A percentile compares a stretch with the other conserved stretches of the same genome.
Conservation (phyloP, 2,113 vertebrate genomes). For the Lagopus leucura region DNA sequence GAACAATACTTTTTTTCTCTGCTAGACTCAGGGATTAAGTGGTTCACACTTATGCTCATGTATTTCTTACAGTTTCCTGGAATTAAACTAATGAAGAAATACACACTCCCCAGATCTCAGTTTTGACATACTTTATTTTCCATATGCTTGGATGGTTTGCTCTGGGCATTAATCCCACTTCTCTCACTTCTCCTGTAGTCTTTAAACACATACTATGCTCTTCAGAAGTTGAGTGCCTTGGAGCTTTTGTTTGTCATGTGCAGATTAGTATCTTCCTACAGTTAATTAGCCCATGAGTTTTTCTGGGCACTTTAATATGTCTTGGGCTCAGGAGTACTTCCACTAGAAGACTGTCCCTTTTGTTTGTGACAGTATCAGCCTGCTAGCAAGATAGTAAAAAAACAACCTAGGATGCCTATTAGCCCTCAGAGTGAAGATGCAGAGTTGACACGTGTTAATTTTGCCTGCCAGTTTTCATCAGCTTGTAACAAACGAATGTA, state of each 20-base stretch:
- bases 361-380: constrained; percentile 21
- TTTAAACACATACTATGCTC: not conserved
- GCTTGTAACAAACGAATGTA: constrained; percentile 18
- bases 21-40: not conserved
- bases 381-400: constrained; percentile 28
- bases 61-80: not conserved
- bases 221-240: not conserved
- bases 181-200: not conserved
- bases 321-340: not conserved
- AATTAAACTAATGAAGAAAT: not conserved
- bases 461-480: constrained; percentile 62
- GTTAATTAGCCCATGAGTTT: constrained; percentile 13
- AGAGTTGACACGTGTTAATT: constrained; percentile 57
- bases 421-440: constrained; percentile 14
- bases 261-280: not conserved
- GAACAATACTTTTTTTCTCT: not conserved
- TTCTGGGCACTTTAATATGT: not conserved
- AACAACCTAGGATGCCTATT: constrained; percentile 23
- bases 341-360: not conserved
- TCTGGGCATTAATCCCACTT: not conserved
- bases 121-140: not conserved
- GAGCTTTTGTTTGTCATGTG: constrained; percentile 9
- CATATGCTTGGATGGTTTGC: not conserved
- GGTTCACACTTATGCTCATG: not conserved
- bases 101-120: accelerated